Percentiles rank a stretch among this genome's conserved stretches.
Conservation (phyloP, 2,888 invertebrate genomes). For the Ceriagrion tenellum region DNA sequence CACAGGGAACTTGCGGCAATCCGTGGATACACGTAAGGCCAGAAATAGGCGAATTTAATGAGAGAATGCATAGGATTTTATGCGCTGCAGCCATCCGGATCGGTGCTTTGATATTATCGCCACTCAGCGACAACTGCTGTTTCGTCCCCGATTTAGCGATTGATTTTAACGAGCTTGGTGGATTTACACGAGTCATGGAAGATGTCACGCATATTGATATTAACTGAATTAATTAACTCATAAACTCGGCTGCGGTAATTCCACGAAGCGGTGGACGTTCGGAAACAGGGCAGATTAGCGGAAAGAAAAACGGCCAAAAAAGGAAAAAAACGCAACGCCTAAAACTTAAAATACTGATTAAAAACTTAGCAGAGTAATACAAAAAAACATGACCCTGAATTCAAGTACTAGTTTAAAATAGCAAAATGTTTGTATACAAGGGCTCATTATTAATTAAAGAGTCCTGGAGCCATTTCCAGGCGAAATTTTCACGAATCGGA, state of each 20-base stretch:
- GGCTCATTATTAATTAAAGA: too few relatives aligned
- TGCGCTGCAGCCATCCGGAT: not conserved
- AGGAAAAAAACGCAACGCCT: not conserved
- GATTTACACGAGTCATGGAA: not conserved
- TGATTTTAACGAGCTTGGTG: not conserved
- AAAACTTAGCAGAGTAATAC: too few relatives aligned
- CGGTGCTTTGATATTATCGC: not conserved
- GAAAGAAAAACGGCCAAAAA: not conserved
- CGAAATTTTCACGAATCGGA: too few relatives aligned
- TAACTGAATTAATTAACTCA: conserved; percentile 1
- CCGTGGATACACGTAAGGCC: too few relatives aligned
- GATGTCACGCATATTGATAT: not conserved
- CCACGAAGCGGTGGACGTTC: not conserved
- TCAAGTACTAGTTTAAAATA: too few relatives aligned
- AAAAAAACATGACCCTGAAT: too few relatives aligned
- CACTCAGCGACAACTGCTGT: not conserved
- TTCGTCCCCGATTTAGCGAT: not conserved
- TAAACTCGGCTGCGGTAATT: not conserved
- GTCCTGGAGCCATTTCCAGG: too few relatives aligned
- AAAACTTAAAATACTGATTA: too few relatives aligned
- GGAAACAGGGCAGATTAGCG: too few relatives aligned
- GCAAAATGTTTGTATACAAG: too few relatives aligned
- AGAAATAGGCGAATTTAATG: not conserved
- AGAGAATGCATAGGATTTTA: not conserved
- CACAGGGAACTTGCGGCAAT: too few relatives aligned